Evolutionary conservation across 2,113 vertebrate species (phyloP).

Genomic region (Fulica atra): DNA sequence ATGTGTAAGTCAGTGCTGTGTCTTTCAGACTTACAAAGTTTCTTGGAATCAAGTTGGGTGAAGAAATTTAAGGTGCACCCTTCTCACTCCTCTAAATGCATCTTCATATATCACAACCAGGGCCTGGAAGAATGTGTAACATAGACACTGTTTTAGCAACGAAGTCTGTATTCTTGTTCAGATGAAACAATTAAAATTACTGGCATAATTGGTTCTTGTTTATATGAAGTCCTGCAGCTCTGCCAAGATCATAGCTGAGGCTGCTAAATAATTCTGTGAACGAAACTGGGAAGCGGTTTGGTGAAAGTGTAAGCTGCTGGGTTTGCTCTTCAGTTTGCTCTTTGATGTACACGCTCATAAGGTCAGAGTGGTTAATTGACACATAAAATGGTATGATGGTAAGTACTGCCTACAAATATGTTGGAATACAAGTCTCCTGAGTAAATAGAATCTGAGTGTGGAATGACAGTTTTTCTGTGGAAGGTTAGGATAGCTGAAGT

Average conservation of each 20-base stretch:
- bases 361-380: not conserved
- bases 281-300: not conserved
- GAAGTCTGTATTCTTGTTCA: not conserved
- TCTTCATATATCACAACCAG: not conserved
- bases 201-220: not conserved
- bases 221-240: not conserved
- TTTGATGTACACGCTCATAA: not conserved
- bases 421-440: not conserved
- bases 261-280: not conserved
- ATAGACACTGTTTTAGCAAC: not conserved
- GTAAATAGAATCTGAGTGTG: not conserved
- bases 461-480: not conserved
- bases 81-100: not conserved
- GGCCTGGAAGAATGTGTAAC: not conserved
- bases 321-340: not conserved
- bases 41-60: not conserved
- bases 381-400: not conserved
- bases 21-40: not conserved
- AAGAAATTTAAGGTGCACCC: not conserved
- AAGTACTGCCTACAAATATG: not conserved
- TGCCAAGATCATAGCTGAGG: not conserved
- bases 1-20: not conserved
- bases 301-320: not conserved
- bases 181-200: slow-evolving; percentile 16
- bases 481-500: not conserved